A percentile compares a stretch with the other conserved stretches of the same genome.
Conservation (phyloP, 2,888 invertebrate species). For the Philereme vetulata region DNA sequence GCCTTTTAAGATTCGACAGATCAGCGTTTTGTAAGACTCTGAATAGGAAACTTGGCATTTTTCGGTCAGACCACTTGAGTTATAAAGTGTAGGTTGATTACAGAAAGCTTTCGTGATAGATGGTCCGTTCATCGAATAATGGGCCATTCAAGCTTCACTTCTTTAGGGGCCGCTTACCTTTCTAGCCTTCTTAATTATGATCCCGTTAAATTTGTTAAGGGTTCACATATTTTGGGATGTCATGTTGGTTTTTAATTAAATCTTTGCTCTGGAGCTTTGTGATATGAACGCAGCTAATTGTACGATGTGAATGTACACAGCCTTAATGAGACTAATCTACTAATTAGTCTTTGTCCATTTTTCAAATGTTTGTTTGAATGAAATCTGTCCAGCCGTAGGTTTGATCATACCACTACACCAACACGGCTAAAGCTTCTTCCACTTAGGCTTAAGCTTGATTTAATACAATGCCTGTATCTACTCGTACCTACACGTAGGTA, state of each 20-base stretch:
- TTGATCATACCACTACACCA: too few relatives aligned
- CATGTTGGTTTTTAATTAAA: slow-evolving; percentile 33
- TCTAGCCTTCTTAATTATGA: slow-evolving; percentile 40
- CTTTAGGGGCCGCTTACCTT: slow-evolving; percentile 36
- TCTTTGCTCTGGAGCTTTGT: slow-evolving; percentile 10
- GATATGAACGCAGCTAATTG: slow-evolving; percentile 2
- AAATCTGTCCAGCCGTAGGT: too few relatives aligned
- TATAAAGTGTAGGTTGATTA: slow-evolving; percentile 56
- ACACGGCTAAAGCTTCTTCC: too few relatives aligned
- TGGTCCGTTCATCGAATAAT: slow-evolving; percentile 71
- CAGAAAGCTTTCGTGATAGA: slow-evolving; percentile 70
- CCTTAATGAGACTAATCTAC: too few relatives aligned
- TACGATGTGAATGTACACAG: too few relatives aligned
- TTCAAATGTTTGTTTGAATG: too few relatives aligned
- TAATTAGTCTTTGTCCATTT: too few relatives aligned
- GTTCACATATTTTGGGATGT: slow-evolving; percentile 30
- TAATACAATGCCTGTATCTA: too few relatives aligned
- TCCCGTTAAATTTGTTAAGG: slow-evolving; percentile 31
- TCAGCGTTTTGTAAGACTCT: slow-evolving; percentile 26
- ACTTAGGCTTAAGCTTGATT: too few relatives aligned
- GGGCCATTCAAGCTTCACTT: slow-evolving; percentile 57
- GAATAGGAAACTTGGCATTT: slow-evolving; percentile 38
- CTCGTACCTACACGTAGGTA: too few relatives aligned
- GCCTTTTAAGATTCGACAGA: slow-evolving; percentile 18
- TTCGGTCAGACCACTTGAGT: slow-evolving; percentile 43